A percentile compares a stretch with the other conserved stretches of the same genome.
phyloP scores from a whole-genome alignment of 2,113 vertebrate species.

The Sitta europaea region DNA sequence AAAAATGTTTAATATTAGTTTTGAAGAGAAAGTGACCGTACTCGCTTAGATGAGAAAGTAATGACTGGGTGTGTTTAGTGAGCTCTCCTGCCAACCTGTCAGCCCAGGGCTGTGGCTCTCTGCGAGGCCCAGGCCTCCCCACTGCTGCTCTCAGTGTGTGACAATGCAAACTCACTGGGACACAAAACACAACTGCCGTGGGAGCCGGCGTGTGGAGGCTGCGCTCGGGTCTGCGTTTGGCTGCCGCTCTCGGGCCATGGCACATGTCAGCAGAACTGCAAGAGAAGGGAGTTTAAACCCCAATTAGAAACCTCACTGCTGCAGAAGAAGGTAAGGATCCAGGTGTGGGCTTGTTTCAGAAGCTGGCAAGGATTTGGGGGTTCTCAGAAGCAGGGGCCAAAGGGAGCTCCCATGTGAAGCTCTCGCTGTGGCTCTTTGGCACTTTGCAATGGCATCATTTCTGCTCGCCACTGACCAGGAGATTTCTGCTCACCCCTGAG shows the following conservation, averaged over 20 bases:
- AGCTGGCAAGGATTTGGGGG: not conserved
- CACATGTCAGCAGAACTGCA: conserved; percentile 68
- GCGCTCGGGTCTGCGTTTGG: not conserved
- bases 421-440: not conserved
- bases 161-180: conserved; percentile 59
- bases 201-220: not conserved
- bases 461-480: not conserved
- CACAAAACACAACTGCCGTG: conserved; percentile 46
- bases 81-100: conserved; percentile 18
- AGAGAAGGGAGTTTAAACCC: conserved; percentile 26
- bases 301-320: not conserved
- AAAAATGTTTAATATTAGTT: conserved; percentile 65
- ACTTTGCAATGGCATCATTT: not conserved
- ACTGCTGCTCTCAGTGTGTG: not conserved
- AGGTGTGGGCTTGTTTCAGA: not conserved
- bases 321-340: not conserved
- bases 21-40: conserved; percentile 36
- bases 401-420: not conserved
- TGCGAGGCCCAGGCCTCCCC: not conserved
- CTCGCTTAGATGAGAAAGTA: conserved; percentile 52
- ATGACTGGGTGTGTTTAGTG: not conserved
- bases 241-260: not conserved
- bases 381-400: not conserved
- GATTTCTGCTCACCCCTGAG: not conserved
- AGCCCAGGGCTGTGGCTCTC: not conserved